These are phyloP conservation scores for Leptodactylus fuscus DNA, from an alignment of 2,113 vertebrate genomes.

Conservation along the genomic window DNA sequence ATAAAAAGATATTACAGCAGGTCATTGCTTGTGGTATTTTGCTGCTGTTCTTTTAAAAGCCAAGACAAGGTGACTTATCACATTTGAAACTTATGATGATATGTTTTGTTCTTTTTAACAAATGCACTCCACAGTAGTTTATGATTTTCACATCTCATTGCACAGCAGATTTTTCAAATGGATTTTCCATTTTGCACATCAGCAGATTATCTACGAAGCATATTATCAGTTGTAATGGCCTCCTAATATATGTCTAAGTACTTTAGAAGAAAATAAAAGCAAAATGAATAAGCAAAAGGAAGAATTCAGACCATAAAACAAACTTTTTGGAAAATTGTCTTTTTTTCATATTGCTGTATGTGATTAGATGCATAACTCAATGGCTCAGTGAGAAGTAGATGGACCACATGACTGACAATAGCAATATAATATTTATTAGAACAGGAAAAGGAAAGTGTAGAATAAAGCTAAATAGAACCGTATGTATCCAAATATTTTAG, in stretches of 20 bases:
- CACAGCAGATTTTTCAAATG: slow-evolving; percentile 30
- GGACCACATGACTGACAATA: too few relatives aligned
- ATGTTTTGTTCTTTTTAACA: slow-evolving; percentile 44
- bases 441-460: too few relatives aligned
- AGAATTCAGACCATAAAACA: slow-evolving; percentile 14
- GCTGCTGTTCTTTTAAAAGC: not conserved
- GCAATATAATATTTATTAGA: not conserved
- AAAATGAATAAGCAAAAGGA: not conserved
- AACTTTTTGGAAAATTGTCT: not conserved
- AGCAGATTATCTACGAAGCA: slow-evolving; percentile 22
- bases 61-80: slow-evolving; percentile 10
- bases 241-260: not conserved
- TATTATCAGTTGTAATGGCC: slow-evolving; percentile 12
- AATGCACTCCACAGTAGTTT: slow-evolving; percentile 12
- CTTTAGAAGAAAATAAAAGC: not conserved
- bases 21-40: not conserved
- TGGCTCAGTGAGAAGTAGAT: not conserved
- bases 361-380: slow-evolving; percentile 17
- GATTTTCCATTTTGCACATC: slow-evolving; percentile 22
- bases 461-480: too few relatives aligned
- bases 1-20: not conserved
- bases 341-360: not conserved
- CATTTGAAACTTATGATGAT: slow-evolving; percentile 1
- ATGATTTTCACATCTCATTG: slow-evolving; percentile 44
- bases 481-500: too few relatives aligned